These are phyloP conservation scores for Microcebus jonahi DNA, from an alignment of 2,113 vertebrate species.

Conservation along the genomic window DNA sequence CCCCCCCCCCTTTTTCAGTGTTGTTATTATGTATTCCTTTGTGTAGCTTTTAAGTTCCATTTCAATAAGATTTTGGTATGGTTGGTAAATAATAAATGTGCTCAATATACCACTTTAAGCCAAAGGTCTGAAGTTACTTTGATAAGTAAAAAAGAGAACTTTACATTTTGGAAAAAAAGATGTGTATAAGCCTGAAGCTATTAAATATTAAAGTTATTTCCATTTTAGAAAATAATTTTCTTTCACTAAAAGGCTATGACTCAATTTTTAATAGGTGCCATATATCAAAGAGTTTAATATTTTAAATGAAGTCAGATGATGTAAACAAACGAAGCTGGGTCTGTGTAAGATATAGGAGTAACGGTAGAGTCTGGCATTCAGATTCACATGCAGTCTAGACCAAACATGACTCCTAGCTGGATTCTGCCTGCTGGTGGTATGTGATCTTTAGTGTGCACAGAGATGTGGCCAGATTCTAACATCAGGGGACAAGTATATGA, in stretches of 20 bases:
- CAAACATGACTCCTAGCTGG: not conserved
- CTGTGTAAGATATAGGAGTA: not conserved
- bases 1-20: not conserved
- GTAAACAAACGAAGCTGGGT: not conserved
- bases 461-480: not conserved
- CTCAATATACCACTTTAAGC: not conserved
- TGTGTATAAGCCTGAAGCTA: not conserved
- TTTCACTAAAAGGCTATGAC: not conserved
- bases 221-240: constrained; percentile 1
- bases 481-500: not conserved
- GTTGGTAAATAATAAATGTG: constrained; percentile 19
- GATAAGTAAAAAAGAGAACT: not conserved
- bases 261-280: not conserved
- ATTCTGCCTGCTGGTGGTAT: not conserved
- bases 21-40: not conserved
- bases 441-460: not conserved
- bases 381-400: not conserved
- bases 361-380: not conserved
- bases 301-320: not conserved
- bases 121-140: not conserved
- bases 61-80: not conserved
- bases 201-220: constrained; percentile 25
- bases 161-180: not conserved
- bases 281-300: constrained; percentile 9
- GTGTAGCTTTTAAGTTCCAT: constrained; percentile 5